Conservation (phyloP, 2,113 vertebrate genomes). For the Tympanuchus pallidicinctus region DNA sequence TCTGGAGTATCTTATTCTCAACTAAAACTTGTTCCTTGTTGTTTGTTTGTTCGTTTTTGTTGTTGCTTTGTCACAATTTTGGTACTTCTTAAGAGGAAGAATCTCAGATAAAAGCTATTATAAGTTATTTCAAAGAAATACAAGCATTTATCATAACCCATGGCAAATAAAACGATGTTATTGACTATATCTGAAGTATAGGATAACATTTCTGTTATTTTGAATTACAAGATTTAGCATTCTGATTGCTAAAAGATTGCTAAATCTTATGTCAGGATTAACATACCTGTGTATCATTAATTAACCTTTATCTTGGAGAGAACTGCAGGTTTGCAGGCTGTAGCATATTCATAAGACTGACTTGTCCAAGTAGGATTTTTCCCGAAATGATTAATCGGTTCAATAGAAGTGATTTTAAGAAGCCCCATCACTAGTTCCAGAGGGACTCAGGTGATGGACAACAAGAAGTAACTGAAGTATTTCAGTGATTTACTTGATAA, state of each 20-base stretch:
- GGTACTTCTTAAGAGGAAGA: neutral
- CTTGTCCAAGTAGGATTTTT: too few relatives aligned
- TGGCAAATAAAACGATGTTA: neutral
- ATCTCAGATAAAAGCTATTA: neutral
- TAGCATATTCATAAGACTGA: neutral
- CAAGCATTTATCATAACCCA: neutral
- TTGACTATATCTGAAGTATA: neutral
- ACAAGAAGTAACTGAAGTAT: neutral
- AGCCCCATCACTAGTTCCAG: neutral
- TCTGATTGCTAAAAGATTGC: too few relatives aligned
- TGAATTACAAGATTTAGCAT: neutral
- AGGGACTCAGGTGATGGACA: neutral
- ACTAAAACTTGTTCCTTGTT: neutral
- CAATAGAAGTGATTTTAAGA: neutral
- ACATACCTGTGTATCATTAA: neutral
- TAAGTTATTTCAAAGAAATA: neutral
- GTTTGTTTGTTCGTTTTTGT: neutral
- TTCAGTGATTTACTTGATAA: neutral
- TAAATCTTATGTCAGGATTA: neutral
- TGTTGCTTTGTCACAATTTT: neutral
- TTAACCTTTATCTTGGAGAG: neutral
- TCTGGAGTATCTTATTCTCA: neutral
- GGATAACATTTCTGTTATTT: neutral
- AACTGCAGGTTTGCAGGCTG: neutral
- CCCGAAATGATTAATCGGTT: neutral